Evolutionary conservation across 1,140 invertebrate species (phyloP).

Genomic region (Paralvinella palmiformis): DNA sequence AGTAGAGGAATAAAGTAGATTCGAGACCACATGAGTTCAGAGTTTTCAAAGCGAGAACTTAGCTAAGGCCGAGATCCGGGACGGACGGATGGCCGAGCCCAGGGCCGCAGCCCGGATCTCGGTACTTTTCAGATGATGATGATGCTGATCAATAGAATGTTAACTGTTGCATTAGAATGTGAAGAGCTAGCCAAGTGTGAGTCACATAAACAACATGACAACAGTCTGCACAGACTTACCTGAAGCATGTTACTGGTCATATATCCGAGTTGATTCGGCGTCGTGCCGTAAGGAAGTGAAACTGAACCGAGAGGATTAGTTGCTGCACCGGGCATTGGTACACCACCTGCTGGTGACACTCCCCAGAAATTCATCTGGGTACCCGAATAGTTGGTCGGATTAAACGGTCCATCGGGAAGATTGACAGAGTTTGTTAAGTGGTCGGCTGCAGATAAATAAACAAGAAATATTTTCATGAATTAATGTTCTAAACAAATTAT

Average conservation of each 20-base stretch:
- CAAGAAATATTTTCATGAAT: background rate
- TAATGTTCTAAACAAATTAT: no score
- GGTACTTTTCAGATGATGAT: no score
- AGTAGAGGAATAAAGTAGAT: no score
- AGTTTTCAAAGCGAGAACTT: no score
- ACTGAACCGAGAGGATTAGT: no score
- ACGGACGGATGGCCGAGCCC: no score
- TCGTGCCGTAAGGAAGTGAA: background rate
- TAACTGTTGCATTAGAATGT: no score
- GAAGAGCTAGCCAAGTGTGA: no score
- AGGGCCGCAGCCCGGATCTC: no score
- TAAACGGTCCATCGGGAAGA: conserved; percentile 40
- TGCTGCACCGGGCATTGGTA: conserved; percentile 5
- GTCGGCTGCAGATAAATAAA: background rate
- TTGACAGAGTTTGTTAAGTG: background rate
- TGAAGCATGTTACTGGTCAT: conserved; percentile 14
- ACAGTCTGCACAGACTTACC: conserved; percentile 6
- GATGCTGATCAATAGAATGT: no score
- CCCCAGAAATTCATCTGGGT: conserved; percentile 52
- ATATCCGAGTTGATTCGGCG: conserved; percentile 8
- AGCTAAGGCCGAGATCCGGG: no score
- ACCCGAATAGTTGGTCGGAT: conserved; percentile 48
- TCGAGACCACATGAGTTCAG: no score
- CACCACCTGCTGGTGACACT: conserved; percentile 22
- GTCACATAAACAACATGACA: background rate